A percentile compares a stretch with the other conserved stretches of the same genome.
phyloP scores from a whole-genome alignment of 2,113 vertebrate species.

The Aptenodytes patagonicus region DNA sequence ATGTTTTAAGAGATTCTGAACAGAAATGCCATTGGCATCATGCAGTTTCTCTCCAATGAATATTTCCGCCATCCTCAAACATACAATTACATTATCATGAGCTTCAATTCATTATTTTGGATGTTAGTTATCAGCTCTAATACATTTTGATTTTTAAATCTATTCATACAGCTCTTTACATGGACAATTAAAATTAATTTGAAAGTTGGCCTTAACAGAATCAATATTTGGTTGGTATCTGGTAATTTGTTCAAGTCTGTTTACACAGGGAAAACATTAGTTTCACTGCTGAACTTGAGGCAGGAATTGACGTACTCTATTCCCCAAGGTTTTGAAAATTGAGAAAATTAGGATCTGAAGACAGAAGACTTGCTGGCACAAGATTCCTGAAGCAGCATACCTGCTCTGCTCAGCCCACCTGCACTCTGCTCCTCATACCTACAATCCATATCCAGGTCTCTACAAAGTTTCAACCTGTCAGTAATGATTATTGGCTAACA shows the following conservation, averaged over 20 bases:
- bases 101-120: neutral
- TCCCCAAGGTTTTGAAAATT: neutral
- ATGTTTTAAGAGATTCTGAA: neutral
- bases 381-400: neutral
- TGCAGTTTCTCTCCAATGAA: neutral
- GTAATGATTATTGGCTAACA: neutral
- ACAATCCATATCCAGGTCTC: neutral
- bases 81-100: neutral
- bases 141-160: neutral
- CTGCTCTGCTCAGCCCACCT: neutral
- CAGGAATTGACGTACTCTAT: neutral
- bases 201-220: neutral
- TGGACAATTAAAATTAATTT: conserved; percentile 14
- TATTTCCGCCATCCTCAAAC: neutral
- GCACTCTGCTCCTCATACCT: neutral
- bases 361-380: neutral
- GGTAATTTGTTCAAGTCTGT: neutral
- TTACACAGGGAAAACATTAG: neutral
- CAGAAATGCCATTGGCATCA: neutral
- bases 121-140: neutral
- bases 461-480: neutral
- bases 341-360: neutral
- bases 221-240: conserved; percentile 6
- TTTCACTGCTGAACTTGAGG: neutral
- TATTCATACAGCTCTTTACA: neutral